These are phyloP conservation scores for Apaloderma vittatum DNA, from an alignment of 2,113 vertebrate genomes.

Conservation along the genomic window DNA sequence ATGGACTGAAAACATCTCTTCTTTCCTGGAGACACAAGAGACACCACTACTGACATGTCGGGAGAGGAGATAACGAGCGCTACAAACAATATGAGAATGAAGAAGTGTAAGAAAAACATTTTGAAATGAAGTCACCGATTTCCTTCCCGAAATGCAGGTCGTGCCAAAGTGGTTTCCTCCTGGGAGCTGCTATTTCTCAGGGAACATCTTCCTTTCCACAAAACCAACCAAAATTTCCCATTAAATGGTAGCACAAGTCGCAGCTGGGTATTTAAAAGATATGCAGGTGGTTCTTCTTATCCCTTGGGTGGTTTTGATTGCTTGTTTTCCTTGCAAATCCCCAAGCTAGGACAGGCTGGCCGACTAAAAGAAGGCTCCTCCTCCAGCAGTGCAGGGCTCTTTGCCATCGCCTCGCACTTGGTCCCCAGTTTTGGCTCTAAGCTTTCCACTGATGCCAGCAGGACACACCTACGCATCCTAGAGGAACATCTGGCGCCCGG, in stretches of 20 bases:
- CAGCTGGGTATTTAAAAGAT: background rate
- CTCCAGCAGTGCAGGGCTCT: background rate
- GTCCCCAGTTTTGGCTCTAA: background rate
- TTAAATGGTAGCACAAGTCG: background rate
- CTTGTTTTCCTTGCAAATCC: background rate
- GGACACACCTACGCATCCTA: background rate
- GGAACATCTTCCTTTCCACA: background rate
- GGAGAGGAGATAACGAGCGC: background rate
- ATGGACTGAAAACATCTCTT: conserved; percentile 51
- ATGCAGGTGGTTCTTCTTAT: background rate
- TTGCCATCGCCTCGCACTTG: background rate
- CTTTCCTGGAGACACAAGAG: conserved; percentile 33
- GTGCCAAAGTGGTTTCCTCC: background rate
- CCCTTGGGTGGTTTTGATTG: background rate
- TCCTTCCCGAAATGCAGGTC: background rate
- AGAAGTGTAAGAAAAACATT: background rate
- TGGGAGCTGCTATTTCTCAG: fast-evolving
- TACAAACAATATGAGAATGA: background rate
- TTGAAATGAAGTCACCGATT: background rate
- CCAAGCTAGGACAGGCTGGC: background rate
- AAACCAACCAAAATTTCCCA: background rate
- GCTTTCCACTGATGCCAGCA: fast-evolving
- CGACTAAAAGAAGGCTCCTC: background rate
- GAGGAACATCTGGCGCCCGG: background rate
- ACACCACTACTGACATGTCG: background rate